Evolutionary conservation across 2,888 invertebrate genomes (phyloP), one percentile per base, ranked within the genome.

Genomic region (Limenitis camilla): DNA sequence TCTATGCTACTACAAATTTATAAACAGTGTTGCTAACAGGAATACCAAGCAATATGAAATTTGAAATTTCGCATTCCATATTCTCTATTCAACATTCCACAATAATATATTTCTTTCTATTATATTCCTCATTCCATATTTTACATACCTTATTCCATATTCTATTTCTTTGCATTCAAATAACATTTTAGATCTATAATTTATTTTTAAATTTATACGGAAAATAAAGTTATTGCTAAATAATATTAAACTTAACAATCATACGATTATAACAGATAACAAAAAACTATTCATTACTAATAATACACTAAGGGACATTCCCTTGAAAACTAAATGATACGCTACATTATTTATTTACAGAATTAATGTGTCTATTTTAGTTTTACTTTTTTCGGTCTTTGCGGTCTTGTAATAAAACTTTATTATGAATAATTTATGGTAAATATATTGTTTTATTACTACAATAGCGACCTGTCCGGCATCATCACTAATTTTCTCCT

Each of bases 261-360:
- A 49, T 35, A 51, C 30, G 40, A 19, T 11, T 51, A 29, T 35
- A 40, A 32, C 28, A 27, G 44, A n/a, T n/a, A 27, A 44, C 40
- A 36, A 45, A 40, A 53, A 35, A 45, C 10, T 39, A 35, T 11
- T 19, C 44, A 44, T 44, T 51, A 45, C 44, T 45, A 19, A 45
- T 35, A 43, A 30, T 32, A 40, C 44, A 45, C 40, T 7, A 40
- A 33, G 40, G 40, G 44, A 10, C 35, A 35, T 49, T 44, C 44
- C 40, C 31, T 44, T 31, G 40, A 40, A 45, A 31, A 43, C 42
- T 44, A 36, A 54, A 61, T 66, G 19, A 19, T 61, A 62, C 64
- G 55, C 61, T 59, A 64, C 49, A 60, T 60, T 71, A 77, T 71
- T 71, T 72, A 71, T 56, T 55, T 56, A 55, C 45, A 55, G 38